Conservation (phyloP, 2,797 vertebrate species). For the Serranus cabrilla region DNA sequence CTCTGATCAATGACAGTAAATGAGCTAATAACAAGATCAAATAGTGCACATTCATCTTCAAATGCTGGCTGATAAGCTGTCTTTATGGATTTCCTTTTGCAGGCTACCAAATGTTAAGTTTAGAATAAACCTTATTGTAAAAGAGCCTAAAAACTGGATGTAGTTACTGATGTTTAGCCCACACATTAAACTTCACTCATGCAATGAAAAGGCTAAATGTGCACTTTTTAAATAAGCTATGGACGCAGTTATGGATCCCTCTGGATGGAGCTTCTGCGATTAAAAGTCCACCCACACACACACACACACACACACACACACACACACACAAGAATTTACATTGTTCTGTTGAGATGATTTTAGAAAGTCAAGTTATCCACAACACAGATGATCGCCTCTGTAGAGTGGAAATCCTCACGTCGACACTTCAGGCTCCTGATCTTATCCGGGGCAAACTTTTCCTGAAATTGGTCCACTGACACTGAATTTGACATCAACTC, state of each 20-base stretch:
- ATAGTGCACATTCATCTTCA: conserved; percentile 40
- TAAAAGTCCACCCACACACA: conserved; percentile 28
- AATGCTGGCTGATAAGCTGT: conserved; percentile 33
- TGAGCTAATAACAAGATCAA: conserved; percentile 30
- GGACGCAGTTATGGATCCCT: conserved; percentile 35
- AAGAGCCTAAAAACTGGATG: background rate
- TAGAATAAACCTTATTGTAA: background rate
- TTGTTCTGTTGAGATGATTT: conserved; percentile 8
- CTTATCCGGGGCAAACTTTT: background rate
- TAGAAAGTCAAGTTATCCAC: background rate
- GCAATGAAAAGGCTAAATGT: conserved; percentile 17
- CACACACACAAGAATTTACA: background rate
- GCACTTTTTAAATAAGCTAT: conserved; percentile 40
- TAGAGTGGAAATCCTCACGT: background rate
- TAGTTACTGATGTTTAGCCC: conserved; percentile 12
- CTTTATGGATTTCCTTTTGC: conserved; percentile 15
- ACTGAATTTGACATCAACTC: background rate
- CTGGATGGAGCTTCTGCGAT: conserved; percentile 10
- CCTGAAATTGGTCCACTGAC: background rate
- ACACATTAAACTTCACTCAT: conserved; percentile 24
- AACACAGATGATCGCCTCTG: background rate
- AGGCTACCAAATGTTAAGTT: background rate
- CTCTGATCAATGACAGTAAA: conserved; percentile 47
- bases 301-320: conserved; percentile 5
- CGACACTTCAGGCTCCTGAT: background rate